Base-by-base conservation (phyloP, 1,140 invertebrate genomes). In the Halictus rubicundus region DNA sequence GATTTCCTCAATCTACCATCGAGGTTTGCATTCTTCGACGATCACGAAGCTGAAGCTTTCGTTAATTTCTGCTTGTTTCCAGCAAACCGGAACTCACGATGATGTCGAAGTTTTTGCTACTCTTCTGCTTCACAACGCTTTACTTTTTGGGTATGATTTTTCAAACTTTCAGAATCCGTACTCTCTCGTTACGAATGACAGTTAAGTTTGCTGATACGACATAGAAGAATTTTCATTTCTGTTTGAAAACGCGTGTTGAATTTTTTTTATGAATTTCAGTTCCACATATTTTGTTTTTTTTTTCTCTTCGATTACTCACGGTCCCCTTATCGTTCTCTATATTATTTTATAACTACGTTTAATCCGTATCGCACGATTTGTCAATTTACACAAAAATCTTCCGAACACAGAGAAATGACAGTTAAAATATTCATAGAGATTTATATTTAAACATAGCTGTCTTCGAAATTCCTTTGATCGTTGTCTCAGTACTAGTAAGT, bases 91-190 rank as follows among this genome's bases (percentile, higher is more conserved):
- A 49, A 77, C 37, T 61, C 57, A 23, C 16, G 27, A 77, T 70
- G 42, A 77, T 77, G 73, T 68, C 63, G 54, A 77, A 59, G 52
- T 60, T 77, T 70, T 49, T 77, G 42, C 37, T 77, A 16, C 37
- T 77, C n/a, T 59, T 77, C 16, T 77, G 74, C 66, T 77, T 60
- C 57, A 46, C 66, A 61, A 42, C 74, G 42, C 57, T 77, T 12
- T 54, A 69, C 27, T 66, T 77, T 61, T 59, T 77, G 27, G 74
- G 74, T 77, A 77, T 77, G 74, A 70, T 46, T 61, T 25, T 49
- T 69, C n/a, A 37, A 52, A 77, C 68, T 19, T 16, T 59, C 39
- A 10, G 4, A 68, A 16, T 32, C n/a, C 32, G 60, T 46, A 46
- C 59, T 7, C n/a, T n/a, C 23, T 9, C 19, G 3, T 2, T 7